A percentile compares a stretch with the other conserved stretches of the same genome.
Conservation (phyloP, 1,140 invertebrate genomes). For the Dysdera silvatica region DNA sequence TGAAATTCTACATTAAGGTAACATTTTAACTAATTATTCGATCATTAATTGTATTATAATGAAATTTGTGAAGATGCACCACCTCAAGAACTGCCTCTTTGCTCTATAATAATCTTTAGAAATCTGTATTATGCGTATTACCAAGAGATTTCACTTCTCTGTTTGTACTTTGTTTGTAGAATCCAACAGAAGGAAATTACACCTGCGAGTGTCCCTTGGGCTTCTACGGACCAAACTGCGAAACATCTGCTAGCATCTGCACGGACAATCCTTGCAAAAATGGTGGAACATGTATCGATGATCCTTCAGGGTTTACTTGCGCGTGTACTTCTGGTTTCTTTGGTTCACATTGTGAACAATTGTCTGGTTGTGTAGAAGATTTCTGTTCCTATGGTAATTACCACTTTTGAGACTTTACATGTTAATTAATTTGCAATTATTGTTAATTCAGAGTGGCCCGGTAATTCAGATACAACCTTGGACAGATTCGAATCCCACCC, state of each 20-base stretch:
- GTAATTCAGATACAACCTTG: no score
- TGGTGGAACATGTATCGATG: slow-evolving; percentile 60
- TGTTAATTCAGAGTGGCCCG: no score
- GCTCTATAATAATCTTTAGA: no score
- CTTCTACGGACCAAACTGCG: slow-evolving; percentile 68
- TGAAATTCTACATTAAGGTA: no score
- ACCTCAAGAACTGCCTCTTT: no score
- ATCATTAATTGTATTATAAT: no score
- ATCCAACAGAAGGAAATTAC: slow-evolving; percentile 26
- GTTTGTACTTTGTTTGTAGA: slow-evolving; percentile 12
- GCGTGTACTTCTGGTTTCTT: slow-evolving; percentile 23
- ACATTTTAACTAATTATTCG: no score
- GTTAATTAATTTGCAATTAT: no score
- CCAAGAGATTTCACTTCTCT: background rate
- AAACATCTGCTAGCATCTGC: slow-evolving; percentile 63
- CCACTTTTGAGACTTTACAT: background rate
- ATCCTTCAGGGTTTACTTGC: slow-evolving; percentile 28
- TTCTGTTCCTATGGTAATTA: slow-evolving; percentile 68
- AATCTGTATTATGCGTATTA: background rate
- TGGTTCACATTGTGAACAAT: slow-evolving; percentile 25
- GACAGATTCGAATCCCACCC: no score
- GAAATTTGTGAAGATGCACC: no score
- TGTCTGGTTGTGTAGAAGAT: slow-evolving; percentile 60
- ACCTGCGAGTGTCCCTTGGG: slow-evolving; percentile 67
- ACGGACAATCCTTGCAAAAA: slow-evolving; percentile 68